Percentiles rank a stretch among this genome's conserved stretches.
Conservation (phyloP, 2,888 invertebrate genomes). For the Drosophila anceps region DNA sequence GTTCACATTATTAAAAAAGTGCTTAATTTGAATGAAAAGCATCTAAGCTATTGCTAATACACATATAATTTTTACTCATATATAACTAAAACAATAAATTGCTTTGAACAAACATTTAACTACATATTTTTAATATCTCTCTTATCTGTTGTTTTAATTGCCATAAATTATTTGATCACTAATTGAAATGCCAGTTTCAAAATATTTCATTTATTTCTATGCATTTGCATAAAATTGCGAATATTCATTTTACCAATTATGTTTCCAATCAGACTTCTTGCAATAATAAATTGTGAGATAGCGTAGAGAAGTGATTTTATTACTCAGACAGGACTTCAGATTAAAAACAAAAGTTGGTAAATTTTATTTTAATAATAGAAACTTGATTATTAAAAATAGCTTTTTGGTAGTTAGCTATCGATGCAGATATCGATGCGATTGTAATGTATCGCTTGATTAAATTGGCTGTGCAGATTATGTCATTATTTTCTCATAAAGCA, state of each 20-base stretch:
- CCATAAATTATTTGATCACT: background rate
- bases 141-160: background rate
- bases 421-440: background rate
- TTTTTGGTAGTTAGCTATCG: background rate
- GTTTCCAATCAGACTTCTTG: too few relatives aligned
- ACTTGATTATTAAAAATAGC: background rate
- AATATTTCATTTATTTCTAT: background rate
- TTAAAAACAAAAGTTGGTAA: background rate
- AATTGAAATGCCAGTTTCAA: background rate
- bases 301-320: too few relatives aligned
- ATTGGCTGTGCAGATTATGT: conserved; percentile 1
- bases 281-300: too few relatives aligned
- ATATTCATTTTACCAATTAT: too few relatives aligned
- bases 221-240: background rate
- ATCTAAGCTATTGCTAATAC: background rate
- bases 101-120: background rate
- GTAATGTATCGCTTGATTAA: background rate
- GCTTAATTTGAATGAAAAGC: background rate
- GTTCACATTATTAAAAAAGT: background rate
- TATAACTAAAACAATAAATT: background rate
- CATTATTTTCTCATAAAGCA: conserved; percentile 33
- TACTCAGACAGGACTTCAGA: too few relatives aligned
- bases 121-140: background rate
- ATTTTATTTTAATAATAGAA: background rate
- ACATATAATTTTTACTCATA: too few relatives aligned